Conservation (phyloP, 1,140 invertebrate genomes). For the Drosophila neocordata region DNA sequence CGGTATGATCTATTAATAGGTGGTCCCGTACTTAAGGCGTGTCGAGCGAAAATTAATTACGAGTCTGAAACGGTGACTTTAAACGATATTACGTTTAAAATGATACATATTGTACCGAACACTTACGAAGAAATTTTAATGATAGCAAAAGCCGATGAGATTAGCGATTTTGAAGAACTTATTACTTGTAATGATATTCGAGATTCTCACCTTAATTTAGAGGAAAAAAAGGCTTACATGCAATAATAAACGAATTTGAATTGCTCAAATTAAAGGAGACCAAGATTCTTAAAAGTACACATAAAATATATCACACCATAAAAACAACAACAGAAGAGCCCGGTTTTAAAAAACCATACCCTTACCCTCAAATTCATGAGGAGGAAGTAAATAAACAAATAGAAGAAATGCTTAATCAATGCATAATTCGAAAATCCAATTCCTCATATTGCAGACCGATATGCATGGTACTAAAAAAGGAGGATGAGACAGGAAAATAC, state of each 20-base stretch:
- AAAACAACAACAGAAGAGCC: background rate
- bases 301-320: background rate
- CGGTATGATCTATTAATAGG: no score
- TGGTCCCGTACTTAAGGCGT: no score
- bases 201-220: background rate
- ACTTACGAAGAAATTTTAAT: background rate
- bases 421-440: background rate
- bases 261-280: no score
- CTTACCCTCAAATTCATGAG: conserved; percentile 1
- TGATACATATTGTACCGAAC: background rate
- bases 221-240: background rate
- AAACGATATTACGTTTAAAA: background rate
- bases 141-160: background rate
- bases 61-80: no score
- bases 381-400: background rate
- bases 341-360: background rate
- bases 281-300: no score
- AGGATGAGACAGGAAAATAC: background rate
- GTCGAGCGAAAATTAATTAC: background rate
- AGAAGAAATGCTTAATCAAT: background rate
- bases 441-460: background rate
- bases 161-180: background rate
- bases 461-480: background rate
- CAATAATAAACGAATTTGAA: no score
- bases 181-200: background rate